Evolutionary conservation across 2,113 vertebrate genomes (phyloP).

Genomic region (Uropsilus gracilis): DNA sequence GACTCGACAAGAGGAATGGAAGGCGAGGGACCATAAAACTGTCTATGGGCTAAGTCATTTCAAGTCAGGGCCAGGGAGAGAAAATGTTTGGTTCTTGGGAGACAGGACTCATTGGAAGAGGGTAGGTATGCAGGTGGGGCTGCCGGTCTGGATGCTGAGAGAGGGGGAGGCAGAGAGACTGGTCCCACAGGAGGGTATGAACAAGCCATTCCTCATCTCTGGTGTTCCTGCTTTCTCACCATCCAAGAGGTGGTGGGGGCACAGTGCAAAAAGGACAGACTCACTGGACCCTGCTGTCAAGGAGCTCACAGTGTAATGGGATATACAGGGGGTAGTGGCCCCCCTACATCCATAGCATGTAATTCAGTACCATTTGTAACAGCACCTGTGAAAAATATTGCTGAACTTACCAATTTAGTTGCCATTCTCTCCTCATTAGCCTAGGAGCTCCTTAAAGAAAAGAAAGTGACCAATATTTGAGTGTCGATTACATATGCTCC

Average conservation of each 20-base stretch:
- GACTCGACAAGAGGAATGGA: slow-evolving; percentile 73
- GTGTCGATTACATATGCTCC: background rate
- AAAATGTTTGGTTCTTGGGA: slow-evolving; percentile 70
- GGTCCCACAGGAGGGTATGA: background rate
- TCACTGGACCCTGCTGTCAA: background rate
- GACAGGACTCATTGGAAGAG: slow-evolving; percentile 40
- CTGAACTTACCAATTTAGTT: background rate
- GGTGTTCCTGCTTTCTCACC: background rate
- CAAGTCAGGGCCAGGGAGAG: slow-evolving; percentile 69
- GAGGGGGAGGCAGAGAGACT: background rate
- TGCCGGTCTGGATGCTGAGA: background rate
- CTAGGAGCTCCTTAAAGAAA: background rate
- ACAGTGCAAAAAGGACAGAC: too few relatives aligned
- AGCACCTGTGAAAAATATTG: background rate
- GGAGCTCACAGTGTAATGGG: background rate
- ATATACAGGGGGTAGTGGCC: background rate
- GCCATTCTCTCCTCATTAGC: background rate
- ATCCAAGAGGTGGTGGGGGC: background rate
- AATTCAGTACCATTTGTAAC: background rate
- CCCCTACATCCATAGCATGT: background rate
- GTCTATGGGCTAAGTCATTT: slow-evolving; percentile 75
- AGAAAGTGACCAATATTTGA: background rate
- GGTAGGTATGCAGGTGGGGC: slow-evolving; percentile 20
- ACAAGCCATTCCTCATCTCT: background rate
- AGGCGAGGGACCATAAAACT: slow-evolving; percentile 79